These are phyloP conservation scores for Micromys minutus DNA, from an alignment of 2,113 vertebrate species.

Conservation along the genomic window DNA sequence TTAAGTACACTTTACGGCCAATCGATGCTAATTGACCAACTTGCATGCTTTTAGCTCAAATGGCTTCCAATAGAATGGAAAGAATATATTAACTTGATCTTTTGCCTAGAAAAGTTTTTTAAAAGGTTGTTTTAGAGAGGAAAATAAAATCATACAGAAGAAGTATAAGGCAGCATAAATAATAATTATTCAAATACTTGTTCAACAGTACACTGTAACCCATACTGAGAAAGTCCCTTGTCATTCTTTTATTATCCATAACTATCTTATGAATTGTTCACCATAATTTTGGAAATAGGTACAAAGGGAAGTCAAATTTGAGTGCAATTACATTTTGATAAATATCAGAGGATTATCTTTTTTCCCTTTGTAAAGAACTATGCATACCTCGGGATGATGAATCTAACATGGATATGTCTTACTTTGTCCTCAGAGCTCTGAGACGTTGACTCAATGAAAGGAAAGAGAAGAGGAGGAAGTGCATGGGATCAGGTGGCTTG, in stretches of 20 bases:
- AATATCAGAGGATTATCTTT: background rate
- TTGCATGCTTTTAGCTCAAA: background rate
- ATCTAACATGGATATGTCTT: background rate
- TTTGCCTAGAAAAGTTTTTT: background rate
- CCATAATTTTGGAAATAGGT: background rate
- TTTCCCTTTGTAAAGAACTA: background rate
- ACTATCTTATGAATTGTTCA: background rate
- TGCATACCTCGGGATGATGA: background rate
- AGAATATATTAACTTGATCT: background rate
- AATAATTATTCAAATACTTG: background rate
- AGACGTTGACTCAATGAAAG: background rate
- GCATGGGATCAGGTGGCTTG: accelerated
- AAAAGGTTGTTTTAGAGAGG: background rate
- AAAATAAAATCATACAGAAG: background rate
- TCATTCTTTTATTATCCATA: background rate
- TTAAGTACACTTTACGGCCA: background rate
- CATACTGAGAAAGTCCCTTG: background rate
- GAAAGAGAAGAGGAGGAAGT: background rate
- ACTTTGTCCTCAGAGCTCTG: background rate
- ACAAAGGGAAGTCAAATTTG: background rate
- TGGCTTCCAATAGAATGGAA: background rate
- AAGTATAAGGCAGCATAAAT: background rate
- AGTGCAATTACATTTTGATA: background rate
- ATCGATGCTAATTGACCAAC: background rate
- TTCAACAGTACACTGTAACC: background rate